Conservation (phyloP, 1,140 invertebrate species). For the Babylonia areolata region DNA sequence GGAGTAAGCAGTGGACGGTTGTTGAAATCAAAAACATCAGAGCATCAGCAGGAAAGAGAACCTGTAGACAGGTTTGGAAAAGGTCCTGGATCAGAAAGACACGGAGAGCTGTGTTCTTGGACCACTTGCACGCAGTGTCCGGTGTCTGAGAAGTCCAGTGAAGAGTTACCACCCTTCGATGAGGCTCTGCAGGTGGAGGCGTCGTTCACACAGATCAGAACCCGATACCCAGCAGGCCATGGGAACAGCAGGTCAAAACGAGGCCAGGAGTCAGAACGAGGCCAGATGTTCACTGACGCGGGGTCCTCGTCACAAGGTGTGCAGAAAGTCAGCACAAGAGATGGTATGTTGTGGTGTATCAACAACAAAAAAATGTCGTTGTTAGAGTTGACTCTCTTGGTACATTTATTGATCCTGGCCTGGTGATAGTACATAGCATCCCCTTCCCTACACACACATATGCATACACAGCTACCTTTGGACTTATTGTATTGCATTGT, state of each 20-base stretch:
- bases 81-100: not conserved
- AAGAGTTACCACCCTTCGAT: too few species aligned
- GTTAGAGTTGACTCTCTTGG: not conserved
- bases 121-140: not conserved
- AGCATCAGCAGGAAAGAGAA: not conserved
- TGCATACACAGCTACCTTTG: not conserved
- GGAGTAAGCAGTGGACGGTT: not conserved
- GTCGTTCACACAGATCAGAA: not conserved
- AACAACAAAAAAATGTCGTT: not conserved
- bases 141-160: not conserved
- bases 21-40: not conserved
- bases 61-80: not conserved
- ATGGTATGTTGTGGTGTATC: slow-evolving; percentile 5
- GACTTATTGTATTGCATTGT: not conserved
- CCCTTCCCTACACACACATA: not conserved
- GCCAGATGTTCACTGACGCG: not conserved
- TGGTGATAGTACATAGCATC: not conserved
- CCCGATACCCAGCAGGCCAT: not conserved
- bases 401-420: not conserved
- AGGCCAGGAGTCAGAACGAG: too few species aligned
- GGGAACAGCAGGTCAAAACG: not conserved
- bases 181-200: not conserved
- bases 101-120: not conserved
- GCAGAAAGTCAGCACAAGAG: slow-evolving; percentile 18
- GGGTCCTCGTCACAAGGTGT: not conserved